These are phyloP conservation scores for Pipistrellus kuhlii DNA, from an alignment of 2,797 vertebrate genomes.

Conservation along the genomic window DNA sequence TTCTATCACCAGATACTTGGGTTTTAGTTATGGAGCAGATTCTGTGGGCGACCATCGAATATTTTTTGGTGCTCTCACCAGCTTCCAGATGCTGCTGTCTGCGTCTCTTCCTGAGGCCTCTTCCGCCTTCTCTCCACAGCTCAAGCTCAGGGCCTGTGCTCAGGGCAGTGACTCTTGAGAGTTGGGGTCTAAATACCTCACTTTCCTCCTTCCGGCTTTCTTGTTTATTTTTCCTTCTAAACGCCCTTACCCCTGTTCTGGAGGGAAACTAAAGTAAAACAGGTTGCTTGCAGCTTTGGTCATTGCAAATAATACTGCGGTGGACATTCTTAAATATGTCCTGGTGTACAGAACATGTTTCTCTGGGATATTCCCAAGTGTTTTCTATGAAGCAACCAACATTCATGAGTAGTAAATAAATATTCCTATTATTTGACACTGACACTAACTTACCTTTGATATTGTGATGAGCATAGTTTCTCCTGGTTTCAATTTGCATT, in stretches of 20 bases:
- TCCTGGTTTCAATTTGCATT: constrained; percentile 2
- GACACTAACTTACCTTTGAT: neutral
- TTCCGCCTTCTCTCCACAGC: too few relatives aligned
- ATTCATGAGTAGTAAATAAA: neutral
- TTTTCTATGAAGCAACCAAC: constrained; percentile 1
- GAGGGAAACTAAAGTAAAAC: neutral
- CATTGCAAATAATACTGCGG: neutral
- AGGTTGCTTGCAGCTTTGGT: neutral
- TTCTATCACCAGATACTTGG: neutral
- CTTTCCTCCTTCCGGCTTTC: neutral
- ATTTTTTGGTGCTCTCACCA: neutral
- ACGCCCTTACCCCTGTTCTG: neutral
- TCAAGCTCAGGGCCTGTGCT: neutral
- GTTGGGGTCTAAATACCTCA: neutral
- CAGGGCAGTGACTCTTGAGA: neutral
- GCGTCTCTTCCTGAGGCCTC: neutral
- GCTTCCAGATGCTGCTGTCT: neutral
- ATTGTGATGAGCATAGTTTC: neutral
- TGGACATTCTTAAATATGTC: neutral
- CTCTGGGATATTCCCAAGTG: too few relatives aligned
- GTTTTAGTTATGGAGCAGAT: neutral
- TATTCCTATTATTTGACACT: neutral
- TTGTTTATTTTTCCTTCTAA: neutral
- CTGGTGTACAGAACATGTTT: neutral
- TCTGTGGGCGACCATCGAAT: neutral